Evolutionary conservation across 2,113 vertebrate genomes (phyloP), one percentile per base, ranked within the genome.

Genomic region (Protobothrops mucrosquamatus): DNA sequence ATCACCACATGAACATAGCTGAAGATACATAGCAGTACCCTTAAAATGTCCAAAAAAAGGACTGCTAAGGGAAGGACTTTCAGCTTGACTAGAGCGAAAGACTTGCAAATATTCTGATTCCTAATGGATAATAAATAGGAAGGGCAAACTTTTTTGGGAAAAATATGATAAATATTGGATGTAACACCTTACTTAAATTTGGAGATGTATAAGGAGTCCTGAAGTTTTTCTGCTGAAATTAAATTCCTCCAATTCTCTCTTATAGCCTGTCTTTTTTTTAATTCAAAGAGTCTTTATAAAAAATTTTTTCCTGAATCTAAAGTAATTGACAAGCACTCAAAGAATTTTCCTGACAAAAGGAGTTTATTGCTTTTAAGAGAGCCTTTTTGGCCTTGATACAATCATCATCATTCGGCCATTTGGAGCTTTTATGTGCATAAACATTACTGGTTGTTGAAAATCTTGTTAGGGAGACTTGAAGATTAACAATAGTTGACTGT

Each of bases 331-430:
- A 74, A 34, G 12, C 64, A 34, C 64, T 74, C 64, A 74, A 74
- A 74, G 64, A 74, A 74, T 34, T 74, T 74, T 34, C 14, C 29
- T 34, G 29, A 69, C 29, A 69, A 69, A 34, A 69, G 14, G 12
- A 69, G 29, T n/a, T 69, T 15, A 69, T 69, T 69, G 29, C 64
- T 34, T 74, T 69, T 69, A 69, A 69, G 64, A 69, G 29, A 69
- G 64, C 64, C 64, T 69, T 34, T 69, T 74, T 74, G 6, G 64
- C 64, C 14, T 74, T 34, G 64, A 74, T 74, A 74, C n/a, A 74
- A 34, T 74, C n/a, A 12, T 74, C n/a, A 74, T 34, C n/a, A 74
- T 74, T 34, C 0, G 0, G 6, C 2, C 4, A 0, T 74, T 34
- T n/a, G 61, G 61, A 64, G 26, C 61, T 64, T 64, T 64, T 64